phyloP scores from a whole-genome alignment of 2,113 vertebrate genomes.

The Rhinopomastus cyanomelas region DNA sequence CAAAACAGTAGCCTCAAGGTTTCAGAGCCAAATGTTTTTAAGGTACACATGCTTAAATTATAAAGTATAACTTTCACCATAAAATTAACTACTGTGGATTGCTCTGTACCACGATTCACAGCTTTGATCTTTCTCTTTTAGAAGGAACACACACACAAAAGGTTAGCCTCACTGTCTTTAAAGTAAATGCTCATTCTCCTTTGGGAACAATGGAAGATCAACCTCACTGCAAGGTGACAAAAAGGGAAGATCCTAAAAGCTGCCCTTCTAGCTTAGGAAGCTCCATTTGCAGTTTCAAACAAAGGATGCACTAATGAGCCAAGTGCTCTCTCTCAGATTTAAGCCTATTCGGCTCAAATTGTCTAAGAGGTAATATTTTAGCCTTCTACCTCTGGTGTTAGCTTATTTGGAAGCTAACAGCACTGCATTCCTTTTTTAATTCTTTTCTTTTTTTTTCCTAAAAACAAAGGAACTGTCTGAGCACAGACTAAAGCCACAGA shows the following conservation, averaged over 20 bases:
- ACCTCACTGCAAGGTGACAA: background rate
- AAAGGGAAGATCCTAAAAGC: background rate
- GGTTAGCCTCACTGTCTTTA: background rate
- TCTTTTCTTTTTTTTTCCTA: background rate
- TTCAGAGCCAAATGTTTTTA: background rate
- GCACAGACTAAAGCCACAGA: background rate
- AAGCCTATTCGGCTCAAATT: background rate
- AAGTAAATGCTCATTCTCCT: background rate
- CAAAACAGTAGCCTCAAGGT: background rate
- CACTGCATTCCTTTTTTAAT: background rate
- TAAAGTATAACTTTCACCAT: background rate
- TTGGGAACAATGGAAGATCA: background rate
- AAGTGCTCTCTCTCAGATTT: background rate
- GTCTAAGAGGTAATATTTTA: background rate
- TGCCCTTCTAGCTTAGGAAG: background rate
- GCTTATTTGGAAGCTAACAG: background rate
- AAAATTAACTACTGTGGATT: background rate
- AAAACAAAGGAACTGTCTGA: background rate
- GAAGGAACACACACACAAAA: background rate
- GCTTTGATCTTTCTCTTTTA: background rate
- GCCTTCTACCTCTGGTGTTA: background rate
- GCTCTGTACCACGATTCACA: background rate
- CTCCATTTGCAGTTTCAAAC: background rate
- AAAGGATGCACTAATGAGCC: background rate
- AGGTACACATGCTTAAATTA: rapidly evolving